These are phyloP conservation scores for Harpegnathos saltator DNA, from an alignment of 1,140 invertebrate species.

Conservation along the genomic window DNA sequence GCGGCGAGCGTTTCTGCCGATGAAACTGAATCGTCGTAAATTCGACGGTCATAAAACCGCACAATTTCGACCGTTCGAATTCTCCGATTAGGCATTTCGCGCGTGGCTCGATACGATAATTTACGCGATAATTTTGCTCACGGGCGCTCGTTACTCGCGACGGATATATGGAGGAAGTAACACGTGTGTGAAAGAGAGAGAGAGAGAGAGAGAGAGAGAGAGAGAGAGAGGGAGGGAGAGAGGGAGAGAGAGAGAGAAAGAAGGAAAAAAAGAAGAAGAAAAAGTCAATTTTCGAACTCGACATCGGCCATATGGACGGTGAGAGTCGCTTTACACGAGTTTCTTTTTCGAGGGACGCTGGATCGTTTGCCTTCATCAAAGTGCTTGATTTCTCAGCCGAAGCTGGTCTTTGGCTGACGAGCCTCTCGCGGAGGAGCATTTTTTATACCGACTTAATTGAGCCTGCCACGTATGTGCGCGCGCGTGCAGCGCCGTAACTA, in stretches of 20 bases:
- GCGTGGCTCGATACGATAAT: too few species aligned
- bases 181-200: neutral
- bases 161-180: conserved; percentile 28
- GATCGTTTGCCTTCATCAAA: conserved; percentile 65
- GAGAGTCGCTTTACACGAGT: conserved; percentile 34
- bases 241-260: too few species aligned
- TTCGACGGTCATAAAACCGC: neutral
- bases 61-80: neutral
- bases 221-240: too few species aligned
- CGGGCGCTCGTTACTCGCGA: conserved; percentile 10
- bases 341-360: conserved; percentile 62
- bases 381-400: conserved; percentile 54
- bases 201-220: too few species aligned
- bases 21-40: conserved; percentile 7
- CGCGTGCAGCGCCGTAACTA: conserved; percentile 48
- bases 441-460: conserved; percentile 58
- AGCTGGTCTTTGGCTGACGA: conserved; percentile 70
- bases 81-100: neutral
- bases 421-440: conserved; percentile 28
- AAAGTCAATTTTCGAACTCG: conserved; percentile 40
- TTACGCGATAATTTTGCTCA: too few species aligned
- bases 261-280: conserved; percentile 7
- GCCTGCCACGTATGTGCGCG: conserved; percentile 39
- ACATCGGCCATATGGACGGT: conserved; percentile 8
- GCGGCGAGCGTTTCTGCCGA: neutral